Evolutionary conservation across 1,140 invertebrate species (phyloP).

Genomic region (Leucophenga varia): DNA sequence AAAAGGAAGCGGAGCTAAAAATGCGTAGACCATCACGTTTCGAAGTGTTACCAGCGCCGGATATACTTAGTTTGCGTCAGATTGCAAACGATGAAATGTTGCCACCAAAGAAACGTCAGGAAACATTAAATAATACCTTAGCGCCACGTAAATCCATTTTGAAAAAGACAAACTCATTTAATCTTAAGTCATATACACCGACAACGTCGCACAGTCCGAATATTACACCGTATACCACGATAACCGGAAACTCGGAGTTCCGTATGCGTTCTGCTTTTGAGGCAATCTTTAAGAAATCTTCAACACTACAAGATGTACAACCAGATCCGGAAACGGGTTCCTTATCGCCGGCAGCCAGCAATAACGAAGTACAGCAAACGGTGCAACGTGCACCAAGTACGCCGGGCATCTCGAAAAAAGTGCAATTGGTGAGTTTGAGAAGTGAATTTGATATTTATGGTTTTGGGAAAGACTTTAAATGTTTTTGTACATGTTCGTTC

Average conservation of each 20-base stretch:
- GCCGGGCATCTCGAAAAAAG: constrained; percentile 78
- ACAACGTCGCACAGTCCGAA: constrained; percentile 66
- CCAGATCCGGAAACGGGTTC: constrained; percentile 64
- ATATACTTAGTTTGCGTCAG: constrained; percentile 61
- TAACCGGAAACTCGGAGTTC: constrained; percentile 78
- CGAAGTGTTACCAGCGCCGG: constrained; percentile 65
- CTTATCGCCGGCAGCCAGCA: constrained; percentile 26
- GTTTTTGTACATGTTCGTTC: no score
- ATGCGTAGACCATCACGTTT: constrained; percentile 64
- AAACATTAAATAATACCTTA: constrained; percentile 58
- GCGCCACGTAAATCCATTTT: constrained; percentile 84
- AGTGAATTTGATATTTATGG: neutral
- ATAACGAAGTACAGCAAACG: constrained; percentile 38
- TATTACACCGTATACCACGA: constrained; percentile 77
- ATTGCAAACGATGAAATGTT: constrained; percentile 56
- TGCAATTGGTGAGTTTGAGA: constrained; percentile 75
- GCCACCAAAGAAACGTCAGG: constrained; percentile 48
- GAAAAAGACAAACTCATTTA: constrained; percentile 91
- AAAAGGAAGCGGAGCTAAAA: constrained; percentile 56
- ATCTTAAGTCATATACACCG: constrained; percentile 70
- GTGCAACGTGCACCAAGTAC: constrained; percentile 66
- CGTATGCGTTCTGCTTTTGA: constrained; percentile 85
- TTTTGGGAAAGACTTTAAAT: no score
- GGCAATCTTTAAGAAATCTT: constrained; percentile 84
- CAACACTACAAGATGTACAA: constrained; percentile 79